Conservation (phyloP, 2,797 vertebrate species). For the Oreortyx pictus region DNA sequence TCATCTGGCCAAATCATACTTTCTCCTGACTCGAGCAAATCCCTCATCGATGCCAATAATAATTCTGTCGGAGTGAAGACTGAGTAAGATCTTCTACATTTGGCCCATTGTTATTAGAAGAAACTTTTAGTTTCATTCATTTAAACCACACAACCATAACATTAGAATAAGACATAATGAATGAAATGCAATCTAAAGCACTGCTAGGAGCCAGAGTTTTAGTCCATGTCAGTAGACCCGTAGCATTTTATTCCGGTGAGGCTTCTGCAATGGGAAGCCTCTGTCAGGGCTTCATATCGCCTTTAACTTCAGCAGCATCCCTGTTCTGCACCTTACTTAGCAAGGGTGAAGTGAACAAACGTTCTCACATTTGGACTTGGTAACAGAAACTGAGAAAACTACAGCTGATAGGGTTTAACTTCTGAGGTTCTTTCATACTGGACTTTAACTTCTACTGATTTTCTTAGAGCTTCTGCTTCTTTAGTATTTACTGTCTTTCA, state of each 20-base stretch:
- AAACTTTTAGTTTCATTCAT: constrained; percentile 34
- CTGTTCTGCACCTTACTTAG: background rate
- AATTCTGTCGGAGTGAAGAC: constrained; percentile 57
- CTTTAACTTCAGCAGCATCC: background rate
- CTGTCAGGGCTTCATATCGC: background rate
- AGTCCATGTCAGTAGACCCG: background rate
- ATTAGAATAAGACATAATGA: background rate
- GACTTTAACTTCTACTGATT: constrained; percentile 44
- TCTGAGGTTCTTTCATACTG: constrained; percentile 45
- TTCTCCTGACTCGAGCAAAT: constrained; percentile 60
- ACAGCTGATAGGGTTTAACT: background rate
- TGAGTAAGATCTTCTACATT: constrained; percentile 60
- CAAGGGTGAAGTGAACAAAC: background rate
- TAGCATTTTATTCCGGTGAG: background rate
- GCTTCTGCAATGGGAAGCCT: background rate
- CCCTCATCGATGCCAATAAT: constrained; percentile 51
- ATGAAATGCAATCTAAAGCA: background rate
- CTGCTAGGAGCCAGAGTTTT: background rate
- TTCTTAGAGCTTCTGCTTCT: constrained; percentile 60
- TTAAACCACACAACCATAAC: constrained; percentile 17
- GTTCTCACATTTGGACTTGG: background rate
- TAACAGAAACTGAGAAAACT: background rate
- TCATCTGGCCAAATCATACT: constrained; percentile 57
- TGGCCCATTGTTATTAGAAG: constrained; percentile 37
- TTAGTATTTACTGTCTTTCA: constrained; percentile 26